Evolutionary conservation across 2,888 invertebrate genomes (phyloP).

Genomic region (Acrocera orbiculus): DNA sequence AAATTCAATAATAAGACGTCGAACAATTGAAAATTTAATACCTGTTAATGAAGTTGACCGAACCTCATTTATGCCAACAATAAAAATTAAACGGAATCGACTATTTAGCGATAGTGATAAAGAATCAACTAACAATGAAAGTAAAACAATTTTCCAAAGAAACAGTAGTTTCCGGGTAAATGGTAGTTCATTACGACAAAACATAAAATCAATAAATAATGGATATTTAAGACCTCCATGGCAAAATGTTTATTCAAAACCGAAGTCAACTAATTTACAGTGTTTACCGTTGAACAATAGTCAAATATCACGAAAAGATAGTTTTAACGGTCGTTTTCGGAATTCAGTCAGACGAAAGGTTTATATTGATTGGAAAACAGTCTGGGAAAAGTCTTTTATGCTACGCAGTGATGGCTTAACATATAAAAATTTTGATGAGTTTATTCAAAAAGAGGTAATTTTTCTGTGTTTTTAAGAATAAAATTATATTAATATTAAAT

Average conservation of each 20-base stretch:
- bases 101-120: slow-evolving; percentile 18
- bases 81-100: slow-evolving; percentile 12
- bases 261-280: slow-evolving; percentile 5
- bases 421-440: slow-evolving; percentile 26
- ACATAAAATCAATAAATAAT: neutral
- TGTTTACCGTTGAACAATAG: neutral
- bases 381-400: slow-evolving; percentile 25
- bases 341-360: slow-evolving; percentile 25
- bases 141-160: slow-evolving; percentile 13
- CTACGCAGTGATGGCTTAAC: slow-evolving; percentile 19
- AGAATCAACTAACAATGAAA: slow-evolving; percentile 7
- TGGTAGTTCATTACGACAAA: slow-evolving; percentile 6
- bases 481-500: no score
- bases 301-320: slow-evolving; percentile 12
- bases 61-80: neutral
- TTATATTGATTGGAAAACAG: slow-evolving; percentile 22
- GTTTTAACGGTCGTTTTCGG: slow-evolving; percentile 16
- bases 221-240: slow-evolving; percentile 14
- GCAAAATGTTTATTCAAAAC: slow-evolving; percentile 15
- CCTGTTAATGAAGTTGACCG: slow-evolving; percentile 4
- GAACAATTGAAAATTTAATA: slow-evolving; percentile 8
- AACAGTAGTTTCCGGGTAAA: slow-evolving; percentile 16
- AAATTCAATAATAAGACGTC: slow-evolving; percentile 5
- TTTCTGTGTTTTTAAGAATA: no score
- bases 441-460: slow-evolving; percentile 24